Evolutionary conservation across 2,888 invertebrate species (phyloP), one percentile per base, ranked within the genome.

Genomic region (Synanthedon andrenaeformis): DNA sequence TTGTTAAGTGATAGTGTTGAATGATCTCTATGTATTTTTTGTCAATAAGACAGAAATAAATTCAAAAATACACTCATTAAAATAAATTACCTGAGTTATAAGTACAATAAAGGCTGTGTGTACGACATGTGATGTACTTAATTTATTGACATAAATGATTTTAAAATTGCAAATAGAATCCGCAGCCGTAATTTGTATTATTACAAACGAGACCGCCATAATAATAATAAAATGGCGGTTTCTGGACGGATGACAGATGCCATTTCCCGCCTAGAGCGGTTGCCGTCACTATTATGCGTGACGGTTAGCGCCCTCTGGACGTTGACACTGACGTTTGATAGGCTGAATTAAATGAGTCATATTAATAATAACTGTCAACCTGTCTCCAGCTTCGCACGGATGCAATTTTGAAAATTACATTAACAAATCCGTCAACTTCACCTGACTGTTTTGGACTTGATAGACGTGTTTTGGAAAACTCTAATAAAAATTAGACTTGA

Each of bases 11-110:
- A 49, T 13, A 45, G 19, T 49, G 49, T 49, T 71, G 66, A 69
- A 70, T 76, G n/a, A n/a, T n/a, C n/a, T 74, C 76, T 79, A 71
- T 78, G 74, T 77, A 71, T 73, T 74, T 78, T 49, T 76, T 71
- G 35, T 53, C 61, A 78, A 73, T 8, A 35, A 35, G 1, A 35
- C 35, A 35, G 35, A 10, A 0, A 10, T 35, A 35, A 10, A 10
- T 35, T 35, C 35, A 35, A 35, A 35, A 35, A 35, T 35, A 35
- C 35, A 35, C 35, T 10, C 35, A 10, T 10, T 35, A 35, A 10
- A 35, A 35, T 10, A 35, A 35, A 35, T 35, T 35, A 35, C 35
- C 35, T 8, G 3, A 10, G 10, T 28, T 8, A 8, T 8, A 8
- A 8, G 28, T 35, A 35, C 35, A 10, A 35, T 10, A 35, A 35